Base-by-base conservation (phyloP, 2,888 invertebrate genomes). In the Apamea crenata region DNA sequence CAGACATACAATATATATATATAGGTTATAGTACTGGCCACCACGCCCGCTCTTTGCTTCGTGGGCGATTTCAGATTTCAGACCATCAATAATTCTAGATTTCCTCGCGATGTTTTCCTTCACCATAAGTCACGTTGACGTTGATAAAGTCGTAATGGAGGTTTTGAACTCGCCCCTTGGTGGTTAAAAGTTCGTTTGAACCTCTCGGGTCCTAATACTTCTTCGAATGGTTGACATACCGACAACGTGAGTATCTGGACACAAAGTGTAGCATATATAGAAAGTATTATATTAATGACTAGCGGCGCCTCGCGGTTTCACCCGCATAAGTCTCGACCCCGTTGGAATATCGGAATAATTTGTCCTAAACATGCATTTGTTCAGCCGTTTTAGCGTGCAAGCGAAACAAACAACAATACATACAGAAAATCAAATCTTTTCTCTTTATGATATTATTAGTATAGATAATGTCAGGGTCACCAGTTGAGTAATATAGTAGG, bases 71-170 rank as follows among this genome's bases (percentile, higher is more conserved):
- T 68, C 32, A 67, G 44, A 74, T 74, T 74, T 74, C 36, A 68
- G 44, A 76, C 68, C 29, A 76, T 76, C 68, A 76, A 80, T 80
- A 80, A 80, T 73, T 66, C 80, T 80, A 80, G 80, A 80, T 80
- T 80, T 80, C n/a, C 74, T 44, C 81, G 40, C 81, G 81, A 67
- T 80, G 66, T 80, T 59, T 74, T 59, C 59, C 59, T 44, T 59
- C 74, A 59, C 59, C 12, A 82, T 81, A 82, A 76, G 68, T 81
- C 76, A 81, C 63, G 47, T 21, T 56, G 82, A 69, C 82, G 47
- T 69, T 76, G 80, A 76, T 80, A 82, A 82, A 82, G 56, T 50
- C 76, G 53, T 82, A 76, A 63, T 82, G 68, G 61, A 63, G 61
- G 80, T 63, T 47, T 16, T 36, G 21, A 68, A 69, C 53, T 81